These are phyloP conservation scores for Timema cristinae DNA, from an alignment of 2,888 invertebrate species.

Conservation along the genomic window DNA sequence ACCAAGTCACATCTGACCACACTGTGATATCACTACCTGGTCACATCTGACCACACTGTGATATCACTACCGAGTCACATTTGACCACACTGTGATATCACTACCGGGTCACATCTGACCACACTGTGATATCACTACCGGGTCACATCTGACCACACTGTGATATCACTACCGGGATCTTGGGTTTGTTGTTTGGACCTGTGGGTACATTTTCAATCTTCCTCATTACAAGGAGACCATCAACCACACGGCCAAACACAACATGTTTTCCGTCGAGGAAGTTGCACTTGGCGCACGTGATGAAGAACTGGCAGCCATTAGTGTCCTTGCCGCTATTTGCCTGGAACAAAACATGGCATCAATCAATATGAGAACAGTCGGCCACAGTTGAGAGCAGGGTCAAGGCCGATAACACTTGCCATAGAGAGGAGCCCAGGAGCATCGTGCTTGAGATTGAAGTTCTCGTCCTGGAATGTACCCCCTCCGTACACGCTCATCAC, in stretches of 20 bases:
- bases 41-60: too few species aligned
- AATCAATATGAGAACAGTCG: too few species aligned
- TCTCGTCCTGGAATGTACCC: slow-evolving; percentile 94
- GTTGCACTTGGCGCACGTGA: slow-evolving; percentile 98
- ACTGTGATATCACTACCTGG: too few species aligned
- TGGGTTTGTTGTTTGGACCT: slow-evolving; percentile 98
- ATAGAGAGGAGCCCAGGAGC: slow-evolving; percentile 92
- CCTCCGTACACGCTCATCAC: slow-evolving; percentile 96
- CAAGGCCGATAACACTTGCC: too few species aligned
- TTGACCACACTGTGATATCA: too few species aligned
- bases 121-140: too few species aligned
- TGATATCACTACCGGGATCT: slow-evolving; percentile 94
- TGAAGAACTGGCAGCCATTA: slow-evolving; percentile 99
- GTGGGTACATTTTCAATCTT: slow-evolving; percentile 99
- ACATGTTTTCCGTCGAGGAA: slow-evolving; percentile 99
- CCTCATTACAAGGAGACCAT: slow-evolving; percentile 95
- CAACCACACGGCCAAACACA: slow-evolving; percentile 96
- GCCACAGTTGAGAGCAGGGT: too few species aligned
- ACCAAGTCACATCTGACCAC: too few species aligned
- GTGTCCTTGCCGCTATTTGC: slow-evolving; percentile 99
- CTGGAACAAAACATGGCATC: slow-evolving; percentile 39
- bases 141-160: slow-evolving; percentile 98
- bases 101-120: too few species aligned
- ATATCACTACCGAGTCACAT: too few species aligned
- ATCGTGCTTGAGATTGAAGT: slow-evolving; percentile 90